phyloP scores from a whole-genome alignment of 2,113 vertebrate species.

The Indicator maculatus region DNA sequence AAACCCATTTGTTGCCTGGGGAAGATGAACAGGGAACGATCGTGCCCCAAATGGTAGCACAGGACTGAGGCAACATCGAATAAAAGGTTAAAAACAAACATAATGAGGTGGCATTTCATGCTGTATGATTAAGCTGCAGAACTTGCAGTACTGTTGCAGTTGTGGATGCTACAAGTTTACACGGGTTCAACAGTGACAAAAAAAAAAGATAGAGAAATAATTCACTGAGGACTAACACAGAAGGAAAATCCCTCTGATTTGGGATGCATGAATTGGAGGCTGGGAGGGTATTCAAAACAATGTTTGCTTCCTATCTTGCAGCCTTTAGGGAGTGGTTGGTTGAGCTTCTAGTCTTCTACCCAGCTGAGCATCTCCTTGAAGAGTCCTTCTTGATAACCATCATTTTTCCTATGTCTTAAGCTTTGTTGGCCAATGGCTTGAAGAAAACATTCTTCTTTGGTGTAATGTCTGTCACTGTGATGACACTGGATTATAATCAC shows the following conservation, averaged over 20 bases:
- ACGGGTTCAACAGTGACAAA: neutral
- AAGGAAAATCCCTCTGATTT: neutral
- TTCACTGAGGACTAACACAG: neutral
- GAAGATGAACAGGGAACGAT: neutral
- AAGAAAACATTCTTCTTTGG: neutral
- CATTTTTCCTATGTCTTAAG: neutral
- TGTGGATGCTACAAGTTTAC: neutral
- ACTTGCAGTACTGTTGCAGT: neutral
- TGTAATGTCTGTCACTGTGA: neutral
- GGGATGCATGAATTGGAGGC: neutral
- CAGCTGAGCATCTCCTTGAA: neutral
- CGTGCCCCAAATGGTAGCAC: neutral
- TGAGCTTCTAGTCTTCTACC: neutral
- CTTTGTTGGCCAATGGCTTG: neutral
- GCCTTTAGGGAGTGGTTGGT: neutral
- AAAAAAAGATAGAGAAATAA: neutral
- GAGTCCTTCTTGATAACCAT: neutral
- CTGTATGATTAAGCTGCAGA: neutral
- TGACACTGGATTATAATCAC: neutral
- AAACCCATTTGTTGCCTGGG: neutral
- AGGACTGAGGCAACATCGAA: neutral
- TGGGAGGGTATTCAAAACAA: neutral
- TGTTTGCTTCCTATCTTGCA: neutral
- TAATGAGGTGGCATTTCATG: neutral
- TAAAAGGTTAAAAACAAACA: neutral